Conservation (phyloP, 2,113 vertebrate genomes). For the Ictalurus punctatus region DNA sequence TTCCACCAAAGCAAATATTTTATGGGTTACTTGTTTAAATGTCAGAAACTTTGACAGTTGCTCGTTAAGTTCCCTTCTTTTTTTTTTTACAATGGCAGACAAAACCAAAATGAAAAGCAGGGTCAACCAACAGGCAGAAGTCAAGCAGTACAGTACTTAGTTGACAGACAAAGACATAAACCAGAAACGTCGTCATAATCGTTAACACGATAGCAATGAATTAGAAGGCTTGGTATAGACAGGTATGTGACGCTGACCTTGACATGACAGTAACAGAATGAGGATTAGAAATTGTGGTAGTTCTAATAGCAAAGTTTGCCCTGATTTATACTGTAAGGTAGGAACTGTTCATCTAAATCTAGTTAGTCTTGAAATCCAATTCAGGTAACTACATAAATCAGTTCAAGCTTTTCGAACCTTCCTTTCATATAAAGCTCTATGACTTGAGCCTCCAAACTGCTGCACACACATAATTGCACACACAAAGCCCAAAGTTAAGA, state of each 20-base stretch:
- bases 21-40: background rate
- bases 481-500: background rate
- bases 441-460: background rate
- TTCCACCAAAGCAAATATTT: background rate
- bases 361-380: background rate
- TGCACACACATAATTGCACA: slow-evolving; percentile 3
- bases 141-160: background rate
- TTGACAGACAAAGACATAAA: background rate
- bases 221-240: no score
- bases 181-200: background rate
- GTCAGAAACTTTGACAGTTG: background rate
- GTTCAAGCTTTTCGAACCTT: background rate
- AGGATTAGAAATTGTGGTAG: background rate
- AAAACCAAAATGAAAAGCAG: no score
- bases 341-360: background rate
- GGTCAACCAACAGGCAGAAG: background rate
- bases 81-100: background rate
- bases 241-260: no score
- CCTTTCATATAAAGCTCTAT: background rate
- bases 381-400: background rate
- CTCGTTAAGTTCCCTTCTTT: background rate
- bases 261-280: background rate
- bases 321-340: background rate
- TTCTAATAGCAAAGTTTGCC: background rate
- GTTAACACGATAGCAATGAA: no score